Evolutionary conservation across 2,888 invertebrate species (phyloP).

Genomic region (Miltochrista miniata): DNA sequence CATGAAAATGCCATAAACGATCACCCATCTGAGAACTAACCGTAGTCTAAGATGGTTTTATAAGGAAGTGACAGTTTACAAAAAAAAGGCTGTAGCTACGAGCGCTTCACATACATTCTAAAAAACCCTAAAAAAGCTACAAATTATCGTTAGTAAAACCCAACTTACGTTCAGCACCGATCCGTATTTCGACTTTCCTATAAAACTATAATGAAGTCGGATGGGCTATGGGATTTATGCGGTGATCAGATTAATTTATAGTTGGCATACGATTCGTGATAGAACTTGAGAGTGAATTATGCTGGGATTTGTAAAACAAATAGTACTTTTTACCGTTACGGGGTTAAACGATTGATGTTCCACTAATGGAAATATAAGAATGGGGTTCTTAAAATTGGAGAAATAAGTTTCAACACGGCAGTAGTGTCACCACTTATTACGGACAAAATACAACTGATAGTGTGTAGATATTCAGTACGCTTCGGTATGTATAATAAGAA

Average conservation of each 20-base stretch:
- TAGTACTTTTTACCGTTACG: slow-evolving; percentile 15
- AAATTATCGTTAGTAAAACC: neutral
- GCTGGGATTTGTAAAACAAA: slow-evolving; percentile 23
- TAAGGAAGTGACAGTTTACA: too few species aligned
- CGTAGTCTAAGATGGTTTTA: too few species aligned
- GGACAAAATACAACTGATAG: too few species aligned
- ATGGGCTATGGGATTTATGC: slow-evolving; percentile 37
- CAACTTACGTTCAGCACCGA: slow-evolving; percentile 6
- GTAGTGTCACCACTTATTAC: too few species aligned
- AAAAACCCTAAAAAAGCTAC: slow-evolving; percentile 4
- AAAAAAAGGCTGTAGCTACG: too few species aligned
- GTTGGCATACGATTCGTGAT: slow-evolving; percentile 14
- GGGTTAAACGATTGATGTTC: slow-evolving; percentile 11
- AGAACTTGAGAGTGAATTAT: slow-evolving; percentile 28
- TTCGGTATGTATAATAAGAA: too few species aligned
- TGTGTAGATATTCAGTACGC: too few species aligned
- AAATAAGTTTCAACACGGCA: too few species aligned
- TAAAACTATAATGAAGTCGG: slow-evolving; percentile 33
- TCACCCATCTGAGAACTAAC: too few species aligned
- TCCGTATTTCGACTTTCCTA: slow-evolving; percentile 23
- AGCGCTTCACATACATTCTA: neutral
- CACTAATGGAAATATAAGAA: slow-evolving; percentile 15
- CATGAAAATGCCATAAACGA: too few species aligned
- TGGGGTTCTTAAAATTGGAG: neutral
- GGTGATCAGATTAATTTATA: slow-evolving; percentile 48